Evolutionary conservation across 1,140 invertebrate genomes (phyloP).

Genomic region (Atta texana): DNA sequence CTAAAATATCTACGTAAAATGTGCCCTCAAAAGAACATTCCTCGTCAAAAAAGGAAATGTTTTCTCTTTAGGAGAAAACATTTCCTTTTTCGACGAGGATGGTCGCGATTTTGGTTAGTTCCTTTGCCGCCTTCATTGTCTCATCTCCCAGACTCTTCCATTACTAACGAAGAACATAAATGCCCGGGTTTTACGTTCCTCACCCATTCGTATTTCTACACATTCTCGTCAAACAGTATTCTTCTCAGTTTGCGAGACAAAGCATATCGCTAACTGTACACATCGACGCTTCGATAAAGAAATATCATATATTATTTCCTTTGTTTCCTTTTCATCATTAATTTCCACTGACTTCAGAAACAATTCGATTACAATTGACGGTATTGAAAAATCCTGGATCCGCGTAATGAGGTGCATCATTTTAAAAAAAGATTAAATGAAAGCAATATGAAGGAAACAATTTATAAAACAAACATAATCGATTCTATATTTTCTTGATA

Average conservation of each 20-base stretch:
- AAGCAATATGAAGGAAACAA: not conserved
- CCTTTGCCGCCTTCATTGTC: not conserved
- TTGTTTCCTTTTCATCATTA: conserved; percentile 72
- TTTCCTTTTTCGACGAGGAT: conserved; percentile 71
- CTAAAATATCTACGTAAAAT: conserved; percentile 55
- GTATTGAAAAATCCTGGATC: conserved; percentile 32
- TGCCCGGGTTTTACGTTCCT: conserved; percentile 53
- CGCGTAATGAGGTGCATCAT: conserved; percentile 47
- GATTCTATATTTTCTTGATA: conserved; percentile 46
- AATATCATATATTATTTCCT: conserved; percentile 71
- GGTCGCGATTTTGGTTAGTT: conserved; percentile 42
- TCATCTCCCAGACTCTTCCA: conserved; percentile 38
- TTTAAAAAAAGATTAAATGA: not conserved
- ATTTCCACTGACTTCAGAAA: conserved; percentile 70
- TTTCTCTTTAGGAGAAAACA: conserved; percentile 13
- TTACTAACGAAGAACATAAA: conserved; percentile 72
- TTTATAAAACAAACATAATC: not conserved
- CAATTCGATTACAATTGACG: conserved; percentile 72
- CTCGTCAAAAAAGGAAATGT: not conserved
- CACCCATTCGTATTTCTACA: conserved; percentile 26
- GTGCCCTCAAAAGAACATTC: conserved; percentile 48
- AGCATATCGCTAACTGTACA: conserved; percentile 12
- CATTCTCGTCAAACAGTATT: conserved; percentile 42
- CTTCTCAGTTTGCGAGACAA: conserved; percentile 44
- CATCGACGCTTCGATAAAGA: conserved; percentile 18